Evolutionary conservation across 1,140 invertebrate species (phyloP).

Genomic region (Bombus waltoni): DNA sequence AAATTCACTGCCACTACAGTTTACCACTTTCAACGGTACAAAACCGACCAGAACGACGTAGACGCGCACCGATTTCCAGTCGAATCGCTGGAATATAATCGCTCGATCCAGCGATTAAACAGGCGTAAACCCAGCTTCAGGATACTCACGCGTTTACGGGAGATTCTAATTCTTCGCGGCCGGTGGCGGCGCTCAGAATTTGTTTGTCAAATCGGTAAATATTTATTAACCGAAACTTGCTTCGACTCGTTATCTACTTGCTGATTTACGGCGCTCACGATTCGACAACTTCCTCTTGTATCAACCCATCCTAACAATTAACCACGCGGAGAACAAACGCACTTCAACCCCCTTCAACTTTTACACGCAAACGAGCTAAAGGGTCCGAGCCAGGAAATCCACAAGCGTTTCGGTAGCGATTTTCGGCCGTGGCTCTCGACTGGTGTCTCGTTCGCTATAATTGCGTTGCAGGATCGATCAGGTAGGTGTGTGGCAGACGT

Average conservation of each 20-base stretch:
- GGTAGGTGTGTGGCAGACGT: slow-evolving; percentile 50
- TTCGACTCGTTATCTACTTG: too few species aligned
- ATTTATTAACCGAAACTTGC: background rate
- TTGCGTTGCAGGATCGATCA: slow-evolving; percentile 54
- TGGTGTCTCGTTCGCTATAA: slow-evolving; percentile 50
- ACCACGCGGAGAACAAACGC: background rate
- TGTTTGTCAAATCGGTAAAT: background rate
- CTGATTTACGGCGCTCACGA: background rate
- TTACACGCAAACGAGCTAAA: background rate
- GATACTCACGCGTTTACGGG: too few species aligned
- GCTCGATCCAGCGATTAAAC: too few species aligned
- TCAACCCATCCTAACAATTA: background rate
- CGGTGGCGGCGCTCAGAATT: too few species aligned
- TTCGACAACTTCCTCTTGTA: background rate
- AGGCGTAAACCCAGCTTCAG: too few species aligned
- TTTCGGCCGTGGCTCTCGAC: background rate
- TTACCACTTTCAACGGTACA: too few species aligned
- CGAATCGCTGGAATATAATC: too few species aligned
- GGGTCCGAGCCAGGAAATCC: background rate
- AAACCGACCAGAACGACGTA: too few species aligned
- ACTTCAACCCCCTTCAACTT: too few species aligned
- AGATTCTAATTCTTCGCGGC: too few species aligned
- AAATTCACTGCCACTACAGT: too few species aligned
- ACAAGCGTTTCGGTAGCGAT: slow-evolving; percentile 10
- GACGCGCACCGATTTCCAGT: too few species aligned